Percentiles rank a stretch among this genome's conserved stretches.
phyloP scores from a whole-genome alignment of 2,113 vertebrate species.

The Trinectes maculatus region DNA sequence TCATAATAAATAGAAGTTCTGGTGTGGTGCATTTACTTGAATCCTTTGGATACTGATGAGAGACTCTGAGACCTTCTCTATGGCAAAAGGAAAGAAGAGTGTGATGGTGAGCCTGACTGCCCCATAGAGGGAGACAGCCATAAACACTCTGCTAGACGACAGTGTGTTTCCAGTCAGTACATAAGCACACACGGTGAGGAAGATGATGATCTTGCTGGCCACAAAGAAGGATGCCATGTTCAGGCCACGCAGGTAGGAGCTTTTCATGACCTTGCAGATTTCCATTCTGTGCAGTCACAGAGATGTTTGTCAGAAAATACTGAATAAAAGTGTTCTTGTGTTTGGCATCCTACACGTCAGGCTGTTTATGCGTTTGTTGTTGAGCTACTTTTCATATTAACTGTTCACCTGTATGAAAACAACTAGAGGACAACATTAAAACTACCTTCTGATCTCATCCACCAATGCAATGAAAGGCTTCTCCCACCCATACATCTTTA shows the following conservation, averaged over 20 bases:
- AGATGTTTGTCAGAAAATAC: slow-evolving; percentile 3
- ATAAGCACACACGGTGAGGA: slow-evolving; percentile 90
- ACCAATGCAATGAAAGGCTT: slow-evolving; percentile 89
- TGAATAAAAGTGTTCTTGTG: neutral
- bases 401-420: neutral
- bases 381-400: neutral
- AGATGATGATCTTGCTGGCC: slow-evolving; percentile 93
- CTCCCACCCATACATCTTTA: slow-evolving; percentile 99
- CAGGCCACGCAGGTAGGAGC: slow-evolving; percentile 93
- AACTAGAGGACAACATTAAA: neutral
- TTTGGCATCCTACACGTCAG: neutral
- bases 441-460: slow-evolving; percentile 87
- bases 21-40: slow-evolving; percentile 80
- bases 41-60: slow-evolving; percentile 91
- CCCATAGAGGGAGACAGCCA: slow-evolving; percentile 87
- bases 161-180: slow-evolving; percentile 87
- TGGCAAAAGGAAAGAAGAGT: slow-evolving; percentile 91
- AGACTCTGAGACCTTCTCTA: slow-evolving; percentile 89
- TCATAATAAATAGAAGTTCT: neutral
- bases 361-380: no score
- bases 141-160: slow-evolving; percentile 90
- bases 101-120: slow-evolving; percentile 92
- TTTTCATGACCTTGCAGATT: slow-evolving; percentile 90
- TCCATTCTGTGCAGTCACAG: slow-evolving; percentile 84
- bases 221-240: slow-evolving; percentile 95